Percentiles rank a stretch among this genome's conserved stretches.
Conservation (phyloP, 2,797 vertebrate species). For the Avahi laniger region DNA sequence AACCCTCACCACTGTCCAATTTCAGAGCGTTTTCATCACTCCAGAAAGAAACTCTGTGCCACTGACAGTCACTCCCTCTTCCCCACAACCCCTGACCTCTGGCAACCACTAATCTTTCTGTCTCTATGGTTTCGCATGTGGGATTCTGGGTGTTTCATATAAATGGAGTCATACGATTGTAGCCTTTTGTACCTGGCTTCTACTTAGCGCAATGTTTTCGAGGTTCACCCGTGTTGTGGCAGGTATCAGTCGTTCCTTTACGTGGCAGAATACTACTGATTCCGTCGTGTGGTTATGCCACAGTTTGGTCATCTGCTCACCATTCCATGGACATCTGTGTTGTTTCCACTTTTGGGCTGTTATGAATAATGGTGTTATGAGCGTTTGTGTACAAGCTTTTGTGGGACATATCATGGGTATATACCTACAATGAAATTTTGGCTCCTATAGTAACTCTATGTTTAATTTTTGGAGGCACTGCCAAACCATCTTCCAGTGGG, state of each 20-base stretch:
- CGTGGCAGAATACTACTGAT: not conserved
- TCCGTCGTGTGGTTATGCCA: not conserved
- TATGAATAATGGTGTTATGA: not conserved
- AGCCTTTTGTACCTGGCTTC: not conserved
- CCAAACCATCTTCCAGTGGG: not conserved
- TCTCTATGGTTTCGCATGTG: not conserved
- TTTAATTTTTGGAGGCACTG: not conserved
- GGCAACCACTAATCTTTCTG: not conserved
- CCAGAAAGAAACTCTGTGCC: not conserved
- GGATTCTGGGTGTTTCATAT: not conserved
- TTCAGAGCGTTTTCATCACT: not conserved
- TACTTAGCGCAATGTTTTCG: not conserved
- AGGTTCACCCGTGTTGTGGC: not conserved
- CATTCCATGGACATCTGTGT: not conserved
- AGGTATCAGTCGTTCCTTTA: too few species aligned
- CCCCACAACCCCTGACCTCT: too few species aligned
- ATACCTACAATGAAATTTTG: not conserved
- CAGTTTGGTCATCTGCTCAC: not conserved
- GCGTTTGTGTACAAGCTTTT: not conserved
- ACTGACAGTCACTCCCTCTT: not conserved
- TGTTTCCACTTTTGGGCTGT: not conserved
- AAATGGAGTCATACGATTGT: not conserved
- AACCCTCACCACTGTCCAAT: not conserved
- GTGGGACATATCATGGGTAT: not conserved
- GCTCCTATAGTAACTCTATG: not conserved